phyloP scores from a whole-genome alignment of 1,140 invertebrate genomes.

The Drosophila grimshawi region DNA sequence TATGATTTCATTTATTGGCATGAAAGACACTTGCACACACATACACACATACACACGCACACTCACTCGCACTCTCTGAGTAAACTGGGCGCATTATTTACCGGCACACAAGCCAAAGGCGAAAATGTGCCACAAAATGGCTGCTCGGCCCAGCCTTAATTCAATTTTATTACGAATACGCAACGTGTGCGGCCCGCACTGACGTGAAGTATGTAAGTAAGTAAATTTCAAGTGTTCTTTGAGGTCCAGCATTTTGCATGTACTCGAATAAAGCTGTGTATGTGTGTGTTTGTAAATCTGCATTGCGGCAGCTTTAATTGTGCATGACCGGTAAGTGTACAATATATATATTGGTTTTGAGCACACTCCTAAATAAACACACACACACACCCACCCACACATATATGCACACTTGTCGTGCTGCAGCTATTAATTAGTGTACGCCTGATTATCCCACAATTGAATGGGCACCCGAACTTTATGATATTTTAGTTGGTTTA shows the following conservation, averaged over 20 bases:
- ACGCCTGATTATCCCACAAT: conserved; percentile 19
- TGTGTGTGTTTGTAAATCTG: conserved; percentile 48
- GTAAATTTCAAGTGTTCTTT: conserved; percentile 32
- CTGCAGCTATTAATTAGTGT: conserved; percentile 45
- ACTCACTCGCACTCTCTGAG: not conserved
- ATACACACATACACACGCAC: not conserved
- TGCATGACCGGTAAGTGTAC: conserved; percentile 21
- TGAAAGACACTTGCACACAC: conserved; percentile 32
- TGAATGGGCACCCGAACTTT: conserved; percentile 26
- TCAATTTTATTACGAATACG: conserved; percentile 78
- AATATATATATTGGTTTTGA: conserved; percentile 10
- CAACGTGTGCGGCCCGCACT: conserved; percentile 43
- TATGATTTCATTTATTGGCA: conserved; percentile 69
- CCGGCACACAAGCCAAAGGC: conserved; percentile 33
- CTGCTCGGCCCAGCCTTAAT: conserved; percentile 55
- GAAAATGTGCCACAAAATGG: conserved; percentile 55
- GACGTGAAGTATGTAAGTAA: conserved; percentile 53
- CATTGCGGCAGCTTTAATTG: conserved; percentile 65
- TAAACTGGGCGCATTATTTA: conserved; percentile 43
- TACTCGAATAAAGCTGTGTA: not conserved
- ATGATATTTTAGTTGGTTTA: not conserved
- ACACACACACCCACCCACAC: conserved; percentile 3
- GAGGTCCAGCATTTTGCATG: not conserved
- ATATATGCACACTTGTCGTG: not conserved
- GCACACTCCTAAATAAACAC: conserved; percentile 10